Percentiles rank a stretch among this genome's conserved stretches.
Conservation (phyloP, 2,113 vertebrate species). For the Corythornis madagascariensis region DNA sequence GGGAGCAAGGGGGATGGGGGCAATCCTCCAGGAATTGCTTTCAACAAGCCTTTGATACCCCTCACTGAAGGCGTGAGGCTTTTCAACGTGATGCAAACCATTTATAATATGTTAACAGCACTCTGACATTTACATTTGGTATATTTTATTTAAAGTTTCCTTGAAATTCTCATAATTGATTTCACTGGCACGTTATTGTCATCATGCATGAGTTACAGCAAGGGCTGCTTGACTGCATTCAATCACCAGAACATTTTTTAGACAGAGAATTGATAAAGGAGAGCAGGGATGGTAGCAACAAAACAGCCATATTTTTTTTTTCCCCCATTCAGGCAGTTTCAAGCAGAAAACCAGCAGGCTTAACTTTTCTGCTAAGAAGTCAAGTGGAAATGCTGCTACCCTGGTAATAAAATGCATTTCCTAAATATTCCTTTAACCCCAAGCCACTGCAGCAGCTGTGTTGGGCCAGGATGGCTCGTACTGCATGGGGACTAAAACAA, state of each 20-base stretch:
- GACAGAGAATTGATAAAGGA: constrained; percentile 42
- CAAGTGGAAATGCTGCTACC: constrained; percentile 51
- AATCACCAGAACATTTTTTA: constrained; percentile 35
- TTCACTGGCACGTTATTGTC: constrained; percentile 69
- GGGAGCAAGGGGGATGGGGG: neutral
- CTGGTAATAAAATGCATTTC: constrained; percentile 38
- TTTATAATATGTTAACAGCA: constrained; percentile 73
- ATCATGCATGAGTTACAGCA: constrained; percentile 55
- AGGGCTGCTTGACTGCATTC: constrained; percentile 59
- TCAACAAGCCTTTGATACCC: constrained; percentile 73
- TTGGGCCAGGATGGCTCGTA: neutral
- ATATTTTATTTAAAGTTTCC: constrained; percentile 74
- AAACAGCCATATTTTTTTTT: constrained; percentile 11
- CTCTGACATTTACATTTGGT: constrained; percentile 73
- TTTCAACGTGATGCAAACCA: constrained; percentile 73
- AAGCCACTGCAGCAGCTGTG: neutral
- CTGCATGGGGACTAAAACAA: neutral
- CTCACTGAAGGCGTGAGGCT: constrained; percentile 67
- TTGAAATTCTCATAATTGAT: constrained; percentile 73
- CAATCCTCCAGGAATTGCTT: constrained; percentile 73
- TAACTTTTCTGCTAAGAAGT: constrained; percentile 7
- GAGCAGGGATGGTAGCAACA: neutral
- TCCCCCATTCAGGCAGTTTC: constrained; percentile 4
- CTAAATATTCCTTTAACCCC: constrained; percentile 28
- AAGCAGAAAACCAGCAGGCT: constrained; percentile 5